These are phyloP conservation scores for Synanthedon myopaeformis DNA, from an alignment of 2,888 invertebrate species.

Conservation along the genomic window DNA sequence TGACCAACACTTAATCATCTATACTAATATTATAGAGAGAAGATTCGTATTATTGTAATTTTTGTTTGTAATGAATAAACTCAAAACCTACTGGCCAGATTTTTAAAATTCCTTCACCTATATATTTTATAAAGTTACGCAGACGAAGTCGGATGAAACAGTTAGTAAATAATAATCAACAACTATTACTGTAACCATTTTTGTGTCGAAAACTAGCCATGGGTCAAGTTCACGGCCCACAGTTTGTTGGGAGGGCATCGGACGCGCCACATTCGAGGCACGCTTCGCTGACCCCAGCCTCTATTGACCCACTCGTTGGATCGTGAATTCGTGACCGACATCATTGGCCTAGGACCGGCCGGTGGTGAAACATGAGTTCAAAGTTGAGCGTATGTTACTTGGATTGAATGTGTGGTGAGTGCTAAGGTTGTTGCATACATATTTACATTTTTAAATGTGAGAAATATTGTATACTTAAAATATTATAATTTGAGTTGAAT, in stretches of 20 bases:
- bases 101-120: too few relatives aligned
- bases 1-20: not conserved
- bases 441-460: too few relatives aligned
- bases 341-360: slow-evolving; percentile 8
- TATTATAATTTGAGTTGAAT: too few relatives aligned
- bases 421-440: too few relatives aligned
- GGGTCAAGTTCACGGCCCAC: slow-evolving; percentile 40
- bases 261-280: slow-evolving; percentile 21
- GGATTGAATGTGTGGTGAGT: not conserved
- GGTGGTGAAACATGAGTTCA: not conserved
- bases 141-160: too few relatives aligned
- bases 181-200: not conserved
- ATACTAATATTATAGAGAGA: too few relatives aligned
- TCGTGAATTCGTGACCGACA: slow-evolving; percentile 15
- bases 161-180: too few relatives aligned
- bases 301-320: slow-evolving; percentile 23
- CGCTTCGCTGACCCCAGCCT: slow-evolving; percentile 36
- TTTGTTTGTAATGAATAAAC: too few relatives aligned
- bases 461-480: too few relatives aligned
- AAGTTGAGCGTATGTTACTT: not conserved
- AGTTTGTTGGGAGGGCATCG: slow-evolving; percentile 4
- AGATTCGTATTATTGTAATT: too few relatives aligned
- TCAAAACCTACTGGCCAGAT: too few relatives aligned
- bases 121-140: too few relatives aligned
- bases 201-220: slow-evolving; percentile 2